A percentile compares a stretch with the other conserved stretches of the same genome.
phyloP scores from a whole-genome alignment of 2,797 vertebrate genomes.

The Enteromius thamalakanensis region DNA sequence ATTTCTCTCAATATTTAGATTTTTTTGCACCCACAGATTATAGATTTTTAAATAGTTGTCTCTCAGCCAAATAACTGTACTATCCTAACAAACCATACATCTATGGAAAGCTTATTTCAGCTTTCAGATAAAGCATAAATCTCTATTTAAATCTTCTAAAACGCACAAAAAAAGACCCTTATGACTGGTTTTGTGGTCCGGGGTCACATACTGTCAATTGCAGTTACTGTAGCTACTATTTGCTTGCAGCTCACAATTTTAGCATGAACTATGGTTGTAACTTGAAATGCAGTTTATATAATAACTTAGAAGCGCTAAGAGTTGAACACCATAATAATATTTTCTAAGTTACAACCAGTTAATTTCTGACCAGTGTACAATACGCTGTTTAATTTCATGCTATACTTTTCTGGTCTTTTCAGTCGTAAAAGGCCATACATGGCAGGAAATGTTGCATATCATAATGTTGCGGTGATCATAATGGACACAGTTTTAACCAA shows the following conservation, averaged over 20 bases:
- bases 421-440: conserved; percentile 12
- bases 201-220: no score
- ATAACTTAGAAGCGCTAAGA: background rate
- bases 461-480: conserved; percentile 31
- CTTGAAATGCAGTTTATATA: background rate
- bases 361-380: background rate
- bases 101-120: no score
- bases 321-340: background rate
- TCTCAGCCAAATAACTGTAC: no score
- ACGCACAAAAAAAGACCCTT: no score
- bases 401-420: background rate
- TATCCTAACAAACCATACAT: no score
- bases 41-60: no score
- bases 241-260: background rate
- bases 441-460: conserved; percentile 5
- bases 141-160: no score
- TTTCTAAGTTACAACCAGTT: background rate
- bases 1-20: no score
- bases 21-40: no score
- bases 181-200: no score
- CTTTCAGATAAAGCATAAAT: no score
- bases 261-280: background rate
- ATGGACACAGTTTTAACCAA: conserved; percentile 40
- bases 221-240: no score
- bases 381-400: conserved; percentile 12